Evolutionary conservation across 2,113 vertebrate genomes (phyloP).

Genomic region (Anarhynchus alexandrinus): DNA sequence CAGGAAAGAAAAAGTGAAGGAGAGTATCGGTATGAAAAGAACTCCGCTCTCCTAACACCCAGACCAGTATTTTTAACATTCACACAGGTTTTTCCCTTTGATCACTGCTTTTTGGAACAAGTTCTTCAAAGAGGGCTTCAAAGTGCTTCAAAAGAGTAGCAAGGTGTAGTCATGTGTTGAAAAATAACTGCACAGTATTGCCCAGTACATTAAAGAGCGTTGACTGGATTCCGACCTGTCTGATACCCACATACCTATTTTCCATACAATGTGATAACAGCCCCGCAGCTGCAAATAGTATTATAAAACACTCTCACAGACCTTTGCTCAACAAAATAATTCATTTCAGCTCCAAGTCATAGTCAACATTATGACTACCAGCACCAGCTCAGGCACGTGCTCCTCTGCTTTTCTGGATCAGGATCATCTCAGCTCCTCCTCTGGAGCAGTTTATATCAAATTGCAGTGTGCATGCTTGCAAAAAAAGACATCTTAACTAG

Average conservation of each 20-base stretch:
- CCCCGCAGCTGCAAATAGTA: background rate
- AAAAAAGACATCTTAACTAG: background rate
- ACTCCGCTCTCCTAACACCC: background rate
- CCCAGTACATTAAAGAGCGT: fast-evolving
- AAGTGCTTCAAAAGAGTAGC: background rate
- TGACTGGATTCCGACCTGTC: background rate
- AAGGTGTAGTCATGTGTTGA: background rate
- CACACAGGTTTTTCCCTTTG: background rate
- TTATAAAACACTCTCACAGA: background rate
- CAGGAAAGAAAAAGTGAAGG: background rate
- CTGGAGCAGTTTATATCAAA: background rate
- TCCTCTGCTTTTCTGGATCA: background rate
- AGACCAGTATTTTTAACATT: background rate
- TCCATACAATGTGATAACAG: background rate
- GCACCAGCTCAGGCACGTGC: background rate
- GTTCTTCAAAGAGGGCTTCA: too few species aligned
- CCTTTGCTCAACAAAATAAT: background rate
- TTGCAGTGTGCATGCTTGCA: background rate
- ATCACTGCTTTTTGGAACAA: background rate
- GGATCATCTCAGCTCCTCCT: background rate
- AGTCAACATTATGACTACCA: background rate
- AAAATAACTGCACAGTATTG: background rate
- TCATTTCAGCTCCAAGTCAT: background rate
- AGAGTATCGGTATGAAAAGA: background rate
- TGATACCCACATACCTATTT: background rate